These are phyloP conservation scores for Euclidia mi DNA, from an alignment of 2,888 invertebrate species.

Conservation along the genomic window DNA sequence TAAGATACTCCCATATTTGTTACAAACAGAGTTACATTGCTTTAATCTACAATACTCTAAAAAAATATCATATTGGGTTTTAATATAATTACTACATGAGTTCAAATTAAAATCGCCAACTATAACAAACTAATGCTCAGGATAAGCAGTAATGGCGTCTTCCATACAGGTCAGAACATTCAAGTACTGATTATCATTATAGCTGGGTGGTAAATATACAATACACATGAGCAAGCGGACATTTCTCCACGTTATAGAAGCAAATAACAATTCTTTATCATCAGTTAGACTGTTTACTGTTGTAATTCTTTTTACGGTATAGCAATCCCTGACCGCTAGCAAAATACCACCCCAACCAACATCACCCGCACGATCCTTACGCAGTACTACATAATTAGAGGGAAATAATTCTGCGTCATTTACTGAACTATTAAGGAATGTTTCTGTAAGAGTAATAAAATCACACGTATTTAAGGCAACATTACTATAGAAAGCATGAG, in stretches of 20 bases:
- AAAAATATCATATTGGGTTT: too few relatives aligned
- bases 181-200: conserved; percentile 14
- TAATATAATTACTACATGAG: background rate
- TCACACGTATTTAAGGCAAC: conserved; percentile 5
- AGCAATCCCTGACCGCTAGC: conserved; percentile 4
- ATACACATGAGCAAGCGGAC: conserved; percentile 9
- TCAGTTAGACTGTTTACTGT: conserved; percentile 11
- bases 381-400: conserved; percentile 3
- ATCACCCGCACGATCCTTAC: conserved; percentile 13
- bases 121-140: too few relatives aligned
- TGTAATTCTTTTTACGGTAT: conserved; percentile 13
- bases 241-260: conserved; percentile 14
- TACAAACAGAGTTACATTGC: too few relatives aligned
- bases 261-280: conserved; percentile 24
- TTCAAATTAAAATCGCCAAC: background rate
- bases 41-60: too few relatives aligned
- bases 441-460: conserved; percentile 8
- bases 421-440: conserved; percentile 13
- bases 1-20: too few relatives aligned
- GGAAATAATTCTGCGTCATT: conserved; percentile 9
- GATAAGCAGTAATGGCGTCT: background rate
- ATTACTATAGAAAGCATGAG: background rate
- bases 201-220: conserved; percentile 16
- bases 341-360: conserved; percentile 10
- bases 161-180: conserved; percentile 15